Base-by-base conservation (phyloP, 1,140 invertebrate species). In the Dufourea novaeangliae region DNA sequence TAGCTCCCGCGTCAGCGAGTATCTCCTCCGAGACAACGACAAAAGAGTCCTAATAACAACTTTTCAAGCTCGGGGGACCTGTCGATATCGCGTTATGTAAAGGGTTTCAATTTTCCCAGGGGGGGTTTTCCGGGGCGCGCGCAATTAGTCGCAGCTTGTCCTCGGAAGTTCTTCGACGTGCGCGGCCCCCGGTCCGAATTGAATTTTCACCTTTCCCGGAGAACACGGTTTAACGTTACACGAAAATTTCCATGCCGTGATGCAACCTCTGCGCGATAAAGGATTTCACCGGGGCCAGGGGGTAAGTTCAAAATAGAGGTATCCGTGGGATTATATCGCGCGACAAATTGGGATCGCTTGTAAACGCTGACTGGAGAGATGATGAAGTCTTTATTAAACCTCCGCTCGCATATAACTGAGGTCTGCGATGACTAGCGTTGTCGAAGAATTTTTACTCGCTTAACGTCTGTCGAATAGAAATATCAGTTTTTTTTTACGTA, bases 81-180 rank as follows among this genome's bases (percentile, higher is more conserved):
- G 54, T 57, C 54, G 54, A 57, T 57, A 57, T 6, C 54, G 27
- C 14, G 27, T 20, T 20, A 29, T 6, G 27, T 12, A 32, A 57
- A 57, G 27, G n/a, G 50, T 32, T 27, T 14, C 27, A 57, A 57
- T 57, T 57, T 57, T 57, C 54, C 46, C 34, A 3, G 34, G 4
- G n/a, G 46, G 54, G 27, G 54, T 57, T 17, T 32, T 32, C 27
- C 27, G 54, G n/a, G n/a, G n/a, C n/a, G n/a, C n/a, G 27, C 12
- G 29, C 54, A 57, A 57, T 57, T 57, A 57, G 54, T 32, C 54
- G 54, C 27, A 29, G 27, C 27, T 57, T 57, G 54, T 57, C 54
- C 54, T 50, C 39, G 63, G 17, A 73, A 78, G 54, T 73, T 57
- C 54, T 37, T 66, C 62, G 32, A n/a, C 41, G 41, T 56, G 22